phyloP scores from a whole-genome alignment of 2,797 vertebrate genomes.

The Podarcis lilfordi region DNA sequence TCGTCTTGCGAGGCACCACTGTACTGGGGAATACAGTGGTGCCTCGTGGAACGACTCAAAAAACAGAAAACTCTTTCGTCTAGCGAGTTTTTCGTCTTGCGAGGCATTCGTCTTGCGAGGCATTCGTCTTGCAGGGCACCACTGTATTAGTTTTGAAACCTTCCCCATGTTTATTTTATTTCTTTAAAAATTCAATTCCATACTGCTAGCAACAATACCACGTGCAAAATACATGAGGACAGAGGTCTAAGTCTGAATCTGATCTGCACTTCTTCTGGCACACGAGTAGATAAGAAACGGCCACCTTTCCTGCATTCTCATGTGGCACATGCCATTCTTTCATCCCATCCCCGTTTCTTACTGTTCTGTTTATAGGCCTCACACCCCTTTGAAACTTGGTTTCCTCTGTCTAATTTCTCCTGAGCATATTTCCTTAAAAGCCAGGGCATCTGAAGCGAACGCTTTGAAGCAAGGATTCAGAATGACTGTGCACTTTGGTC shows the following conservation, averaged over 20 bases:
- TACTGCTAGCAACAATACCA: background rate
- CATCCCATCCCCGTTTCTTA: background rate
- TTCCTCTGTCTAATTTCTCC: background rate
- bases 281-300: background rate
- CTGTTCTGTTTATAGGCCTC: background rate
- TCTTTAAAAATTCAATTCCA: too few relatives aligned
- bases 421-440: background rate
- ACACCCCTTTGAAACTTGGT: background rate
- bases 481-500: background rate
- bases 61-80: too few relatives aligned
- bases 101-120: too few relatives aligned
- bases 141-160: too few relatives aligned
- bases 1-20: too few relatives aligned
- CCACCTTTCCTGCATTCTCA: background rate
- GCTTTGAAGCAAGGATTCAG: conserved; percentile 15
- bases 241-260: too few relatives aligned
- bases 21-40: too few relatives aligned
- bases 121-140: too few relatives aligned
- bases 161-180: too few relatives aligned
- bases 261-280: background rate
- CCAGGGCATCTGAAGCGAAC: background rate
- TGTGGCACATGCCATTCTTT: background rate
- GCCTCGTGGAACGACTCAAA: too few relatives aligned
- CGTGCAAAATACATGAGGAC: too few relatives aligned
- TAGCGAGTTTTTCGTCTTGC: too few relatives aligned